A percentile compares a stretch with the other conserved stretches of the same genome.
Evolutionary conservation across 1,140 invertebrate species (phyloP).

Genomic region (Drosophila varians): DNA sequence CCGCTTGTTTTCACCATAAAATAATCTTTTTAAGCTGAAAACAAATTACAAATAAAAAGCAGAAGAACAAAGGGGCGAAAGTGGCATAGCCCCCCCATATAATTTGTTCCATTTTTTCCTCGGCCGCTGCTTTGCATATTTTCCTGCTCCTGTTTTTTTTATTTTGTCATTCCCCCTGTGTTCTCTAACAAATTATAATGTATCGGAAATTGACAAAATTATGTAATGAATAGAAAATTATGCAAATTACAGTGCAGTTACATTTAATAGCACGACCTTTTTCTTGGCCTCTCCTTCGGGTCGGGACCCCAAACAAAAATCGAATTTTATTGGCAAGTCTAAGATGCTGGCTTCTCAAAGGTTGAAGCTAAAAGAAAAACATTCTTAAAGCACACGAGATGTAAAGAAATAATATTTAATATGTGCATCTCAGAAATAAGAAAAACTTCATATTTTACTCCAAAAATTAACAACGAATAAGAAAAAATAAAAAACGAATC

Average conservation of each 20-base stretch:
- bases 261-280: conserved; percentile 82
- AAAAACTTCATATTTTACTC: background rate
- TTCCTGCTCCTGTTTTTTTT: conserved; percentile 36
- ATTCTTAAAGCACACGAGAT: background rate
- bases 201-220: conserved; percentile 84
- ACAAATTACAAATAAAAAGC: conserved; percentile 74
- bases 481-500: conserved; percentile 59
- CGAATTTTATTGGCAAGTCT: conserved; percentile 53
- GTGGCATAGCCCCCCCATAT: conserved; percentile 31
- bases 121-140: conserved; percentile 57
- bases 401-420: no score
- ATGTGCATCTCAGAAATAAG: no score
- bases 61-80: conserved; percentile 8
- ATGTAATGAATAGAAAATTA: conserved; percentile 84
- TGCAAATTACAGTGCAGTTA: conserved; percentile 83
- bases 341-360: background rate
- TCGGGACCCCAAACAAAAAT: conserved; percentile 25
- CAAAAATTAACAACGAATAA: conserved; percentile 16
- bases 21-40: conserved; percentile 81
- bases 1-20: conserved; percentile 78
- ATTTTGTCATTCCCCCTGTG: conserved; percentile 19
- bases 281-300: conserved; percentile 9
- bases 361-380: background rate
- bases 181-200: conserved; percentile 80
- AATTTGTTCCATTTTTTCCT: conserved; percentile 57